These are phyloP conservation scores for Melopsittacus undulatus DNA, from an alignment of 2,797 vertebrate genomes.

Conservation along the genomic window DNA sequence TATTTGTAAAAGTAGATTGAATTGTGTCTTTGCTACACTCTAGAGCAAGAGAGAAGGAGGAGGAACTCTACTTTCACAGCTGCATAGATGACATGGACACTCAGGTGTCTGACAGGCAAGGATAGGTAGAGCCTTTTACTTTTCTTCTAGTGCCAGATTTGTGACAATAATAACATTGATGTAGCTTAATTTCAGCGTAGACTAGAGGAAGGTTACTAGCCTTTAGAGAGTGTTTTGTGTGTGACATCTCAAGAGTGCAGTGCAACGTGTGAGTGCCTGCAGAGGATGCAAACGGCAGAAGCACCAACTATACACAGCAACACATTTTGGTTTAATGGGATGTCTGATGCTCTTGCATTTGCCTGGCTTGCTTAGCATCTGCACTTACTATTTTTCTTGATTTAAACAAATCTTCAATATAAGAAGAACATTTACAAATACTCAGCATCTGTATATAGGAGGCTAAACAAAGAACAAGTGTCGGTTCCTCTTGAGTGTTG, in stretches of 20 bases:
- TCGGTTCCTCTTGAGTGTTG: slow-evolving; percentile 12
- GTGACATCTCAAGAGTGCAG: not conserved
- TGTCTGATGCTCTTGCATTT: not conserved
- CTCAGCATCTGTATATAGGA: slow-evolving; percentile 17
- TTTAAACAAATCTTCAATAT: slow-evolving; percentile 36
- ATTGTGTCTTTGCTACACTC: not conserved
- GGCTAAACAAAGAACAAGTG: slow-evolving; percentile 51
- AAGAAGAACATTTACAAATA: slow-evolving; percentile 16
- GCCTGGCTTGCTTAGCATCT: slow-evolving; percentile 1
- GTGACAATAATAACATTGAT: not conserved
- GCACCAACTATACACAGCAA: not conserved
- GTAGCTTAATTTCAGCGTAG: not conserved
- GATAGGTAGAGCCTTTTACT: not conserved
- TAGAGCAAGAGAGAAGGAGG: not conserved
- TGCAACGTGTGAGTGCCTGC: accelerated
- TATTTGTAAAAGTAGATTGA: not conserved
- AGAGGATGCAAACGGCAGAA: not conserved
- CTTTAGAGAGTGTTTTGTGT: not conserved
- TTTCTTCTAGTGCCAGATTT: not conserved
- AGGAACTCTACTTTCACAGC: not conserved
- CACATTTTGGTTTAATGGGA: not conserved
- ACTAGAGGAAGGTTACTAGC: not conserved
- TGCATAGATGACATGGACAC: not conserved
- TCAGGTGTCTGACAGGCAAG: not conserved
- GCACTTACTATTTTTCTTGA: not conserved